Evolutionary conservation across 2,797 vertebrate genomes (phyloP).

Genomic region (Psittacula echo): DNA sequence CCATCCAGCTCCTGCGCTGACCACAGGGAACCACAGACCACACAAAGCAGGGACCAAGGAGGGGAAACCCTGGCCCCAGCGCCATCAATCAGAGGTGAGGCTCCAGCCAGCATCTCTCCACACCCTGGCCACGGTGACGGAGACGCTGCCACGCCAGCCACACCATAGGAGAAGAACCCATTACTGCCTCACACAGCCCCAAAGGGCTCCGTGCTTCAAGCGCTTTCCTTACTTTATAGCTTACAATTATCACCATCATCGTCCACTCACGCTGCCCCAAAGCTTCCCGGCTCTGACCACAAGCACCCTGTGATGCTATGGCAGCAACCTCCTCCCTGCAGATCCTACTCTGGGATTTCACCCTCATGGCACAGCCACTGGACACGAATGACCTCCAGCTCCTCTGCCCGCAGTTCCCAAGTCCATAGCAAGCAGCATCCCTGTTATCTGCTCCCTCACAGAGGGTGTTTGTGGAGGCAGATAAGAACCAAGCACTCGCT

Average conservation of each 20-base stretch:
- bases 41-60: fast-evolving
- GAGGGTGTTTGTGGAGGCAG: not conserved
- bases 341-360: fast-evolving
- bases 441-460: fast-evolving
- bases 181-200: fast-evolving
- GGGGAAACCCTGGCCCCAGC: not conserved
- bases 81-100: not conserved
- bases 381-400: fast-evolving
- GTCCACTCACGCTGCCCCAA: not conserved
- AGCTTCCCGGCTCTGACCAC: not conserved
- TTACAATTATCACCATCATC: not conserved
- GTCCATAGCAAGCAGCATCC: fast-evolving
- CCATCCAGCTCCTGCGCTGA: not conserved
- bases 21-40: not conserved
- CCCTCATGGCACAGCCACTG: not conserved
- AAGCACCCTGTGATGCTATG: fast-evolving
- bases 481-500: not conserved
- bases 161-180: fast-evolving
- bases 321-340: not conserved
- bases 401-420: not conserved
- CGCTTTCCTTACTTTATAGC: not conserved
- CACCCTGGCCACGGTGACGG: fast-evolving
- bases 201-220: not conserved
- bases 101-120: not conserved
- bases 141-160: fast-evolving